These are phyloP conservation scores for Cephus nigrinus DNA, from an alignment of 2,888 invertebrate genomes.

Conservation along the genomic window DNA sequence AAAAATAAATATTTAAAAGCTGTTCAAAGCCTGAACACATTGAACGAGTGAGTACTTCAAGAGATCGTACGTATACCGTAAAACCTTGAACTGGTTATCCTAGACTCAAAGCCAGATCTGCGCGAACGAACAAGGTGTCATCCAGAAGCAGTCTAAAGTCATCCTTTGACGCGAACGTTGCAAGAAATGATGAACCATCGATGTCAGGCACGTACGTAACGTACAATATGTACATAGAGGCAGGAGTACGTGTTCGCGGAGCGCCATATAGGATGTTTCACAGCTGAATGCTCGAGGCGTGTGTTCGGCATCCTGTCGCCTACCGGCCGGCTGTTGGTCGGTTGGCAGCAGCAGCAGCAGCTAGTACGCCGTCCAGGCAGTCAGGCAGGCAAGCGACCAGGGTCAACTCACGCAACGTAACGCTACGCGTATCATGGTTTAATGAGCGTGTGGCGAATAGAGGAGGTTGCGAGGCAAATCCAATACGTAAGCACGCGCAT, in stretches of 20 bases:
- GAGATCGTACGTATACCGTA: not conserved
- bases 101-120: not conserved
- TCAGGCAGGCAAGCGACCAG: not conserved
- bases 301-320: slow-evolving; percentile 52
- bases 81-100: not conserved
- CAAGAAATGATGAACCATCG: slow-evolving; percentile 17
- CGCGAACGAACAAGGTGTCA: not conserved
- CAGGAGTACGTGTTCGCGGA: not conserved
- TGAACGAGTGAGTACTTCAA: not conserved
- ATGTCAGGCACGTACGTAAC: not conserved
- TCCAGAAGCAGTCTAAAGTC: not conserved
- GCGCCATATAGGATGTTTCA: slow-evolving; percentile 32
- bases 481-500: not conserved
- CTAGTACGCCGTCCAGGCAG: not conserved
- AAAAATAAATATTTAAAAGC: not conserved
- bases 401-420: slow-evolving; percentile 29
- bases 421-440: slow-evolving; percentile 48
- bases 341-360: not conserved
- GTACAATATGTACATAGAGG: not conserved
- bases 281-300: slow-evolving; percentile 47
- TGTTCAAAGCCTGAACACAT: not conserved
- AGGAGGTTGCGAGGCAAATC: not conserved
- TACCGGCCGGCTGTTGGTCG: slow-evolving; percentile 37
- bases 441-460: slow-evolving; percentile 39
- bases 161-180: slow-evolving; percentile 3